These are phyloP conservation scores for Orestias chungarensis DNA, from an alignment of 2,797 vertebrate genomes.

Conservation along the genomic window DNA sequence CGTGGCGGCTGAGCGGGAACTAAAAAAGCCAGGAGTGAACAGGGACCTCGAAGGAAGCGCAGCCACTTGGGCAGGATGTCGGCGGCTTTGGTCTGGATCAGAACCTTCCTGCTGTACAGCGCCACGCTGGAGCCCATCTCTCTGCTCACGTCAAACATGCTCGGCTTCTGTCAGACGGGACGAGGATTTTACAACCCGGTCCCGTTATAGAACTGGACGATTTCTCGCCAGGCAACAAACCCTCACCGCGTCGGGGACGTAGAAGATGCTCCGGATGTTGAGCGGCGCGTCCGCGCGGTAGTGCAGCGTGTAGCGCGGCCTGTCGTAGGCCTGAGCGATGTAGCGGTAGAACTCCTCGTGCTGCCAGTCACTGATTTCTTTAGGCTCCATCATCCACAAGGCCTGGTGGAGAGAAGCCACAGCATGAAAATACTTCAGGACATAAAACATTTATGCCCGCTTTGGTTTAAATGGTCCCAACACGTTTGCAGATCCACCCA, in stretches of 20 bases:
- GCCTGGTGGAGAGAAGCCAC: slow-evolving; percentile 76
- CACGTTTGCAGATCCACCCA: too few relatives aligned
- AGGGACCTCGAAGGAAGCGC: slow-evolving; percentile 90
- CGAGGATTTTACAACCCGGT: neutral
- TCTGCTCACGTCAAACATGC: slow-evolving; percentile 96
- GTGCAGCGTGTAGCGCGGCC: slow-evolving; percentile 91
- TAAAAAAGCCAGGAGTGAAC: neutral
- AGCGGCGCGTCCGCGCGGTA: slow-evolving; percentile 92
- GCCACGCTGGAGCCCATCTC: slow-evolving; percentile 92
- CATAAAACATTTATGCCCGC: too few relatives aligned
- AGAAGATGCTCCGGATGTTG: slow-evolving; percentile 97
- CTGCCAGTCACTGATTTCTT: slow-evolving; percentile 90
- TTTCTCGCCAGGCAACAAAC: neutral
- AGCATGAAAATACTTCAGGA: neutral
- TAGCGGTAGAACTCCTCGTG: slow-evolving; percentile 97
- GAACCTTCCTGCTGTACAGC: slow-evolving; percentile 93
- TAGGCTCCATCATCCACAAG: slow-evolving; percentile 95
- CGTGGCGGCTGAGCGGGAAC: neutral
- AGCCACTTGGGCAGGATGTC: slow-evolving; percentile 97
- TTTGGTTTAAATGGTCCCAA: too few relatives aligned
- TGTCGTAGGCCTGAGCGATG: slow-evolving; percentile 87
- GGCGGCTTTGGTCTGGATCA: slow-evolving; percentile 94
- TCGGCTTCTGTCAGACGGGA: slow-evolving; percentile 85
- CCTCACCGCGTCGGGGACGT: slow-evolving; percentile 88
- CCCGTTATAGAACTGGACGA: neutral